phyloP scores from a whole-genome alignment of 2,797 vertebrate species.

The Caiman crocodilus region DNA sequence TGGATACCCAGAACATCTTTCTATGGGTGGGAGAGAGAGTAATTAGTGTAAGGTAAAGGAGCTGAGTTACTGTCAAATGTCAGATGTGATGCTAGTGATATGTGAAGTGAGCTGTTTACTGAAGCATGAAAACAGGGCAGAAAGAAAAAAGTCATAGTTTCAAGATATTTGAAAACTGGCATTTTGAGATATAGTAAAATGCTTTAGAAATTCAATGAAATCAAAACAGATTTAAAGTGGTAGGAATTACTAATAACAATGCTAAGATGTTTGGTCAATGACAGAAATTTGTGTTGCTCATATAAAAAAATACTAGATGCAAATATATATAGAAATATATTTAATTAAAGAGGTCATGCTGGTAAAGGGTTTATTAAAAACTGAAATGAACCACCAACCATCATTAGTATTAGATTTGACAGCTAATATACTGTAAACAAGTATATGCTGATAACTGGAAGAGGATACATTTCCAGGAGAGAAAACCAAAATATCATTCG shows the following conservation, averaged over 20 bases:
- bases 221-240: not conserved
- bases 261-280: not conserved
- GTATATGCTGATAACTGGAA: not conserved
- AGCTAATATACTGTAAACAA: constrained; percentile 20
- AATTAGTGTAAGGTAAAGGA: not conserved
- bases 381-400: not conserved
- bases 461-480: not conserved
- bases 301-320: not conserved
- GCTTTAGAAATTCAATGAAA: not conserved
- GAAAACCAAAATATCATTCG: not conserved
- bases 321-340: not conserved
- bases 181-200: fast-evolving
- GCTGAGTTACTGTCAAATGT: too few species aligned
- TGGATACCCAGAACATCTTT: not conserved
- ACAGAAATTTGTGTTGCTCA: not conserved
- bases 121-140: not conserved
- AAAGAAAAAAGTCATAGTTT: not conserved
- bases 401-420: constrained; percentile 23
- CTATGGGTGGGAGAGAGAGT: not conserved
- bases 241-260: not conserved
- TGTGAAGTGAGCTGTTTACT: not conserved
- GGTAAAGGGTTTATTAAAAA: constrained; percentile 6
- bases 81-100: too few species aligned
- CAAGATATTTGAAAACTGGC: not conserved
- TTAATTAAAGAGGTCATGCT: not conserved